A percentile compares a stretch with the other conserved stretches of the same genome.
phyloP scores from a whole-genome alignment of 2,113 vertebrate genomes.

The Neodontobutis hainanensis region DNA sequence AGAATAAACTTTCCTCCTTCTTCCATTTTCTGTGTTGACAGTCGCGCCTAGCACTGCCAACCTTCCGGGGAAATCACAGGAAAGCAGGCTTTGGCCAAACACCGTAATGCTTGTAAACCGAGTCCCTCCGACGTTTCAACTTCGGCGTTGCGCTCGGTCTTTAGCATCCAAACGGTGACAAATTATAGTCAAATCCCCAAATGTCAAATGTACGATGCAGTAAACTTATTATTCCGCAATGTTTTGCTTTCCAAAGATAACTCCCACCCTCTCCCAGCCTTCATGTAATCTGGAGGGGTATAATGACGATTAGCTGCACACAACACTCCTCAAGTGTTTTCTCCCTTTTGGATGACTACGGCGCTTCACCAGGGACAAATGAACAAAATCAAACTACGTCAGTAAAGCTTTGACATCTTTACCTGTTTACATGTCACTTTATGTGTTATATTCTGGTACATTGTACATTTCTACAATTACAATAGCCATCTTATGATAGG shows the following conservation, averaged over 20 bases:
- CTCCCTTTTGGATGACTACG: slow-evolving; percentile 51
- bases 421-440: not conserved
- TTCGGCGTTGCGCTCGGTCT: slow-evolving; percentile 27
- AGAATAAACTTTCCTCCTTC: slow-evolving; percentile 64
- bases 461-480: no score
- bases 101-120: slow-evolving; percentile 38
- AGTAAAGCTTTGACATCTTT: slow-evolving; percentile 4
- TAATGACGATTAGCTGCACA: slow-evolving; percentile 58
- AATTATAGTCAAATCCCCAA: slow-evolving; percentile 25
- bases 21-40: slow-evolving; percentile 70
- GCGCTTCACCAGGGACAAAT: slow-evolving; percentile 74
- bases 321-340: slow-evolving; percentile 65
- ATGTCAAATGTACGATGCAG: slow-evolving; percentile 13
- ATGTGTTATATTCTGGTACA: no score
- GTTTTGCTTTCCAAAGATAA: slow-evolving; percentile 64
- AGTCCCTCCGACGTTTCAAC: slow-evolving; percentile 33
- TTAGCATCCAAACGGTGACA: slow-evolving; percentile 15
- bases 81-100: slow-evolving; percentile 34
- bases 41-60: slow-evolving; percentile 71
- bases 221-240: slow-evolving; percentile 75
- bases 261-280: slow-evolving; percentile 57
- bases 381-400: slow-evolving; percentile 38
- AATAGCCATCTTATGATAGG: no score
- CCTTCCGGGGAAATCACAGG: slow-evolving; percentile 63
- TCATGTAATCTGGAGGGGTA: slow-evolving; percentile 46